Conservation (phyloP, 2,888 invertebrate species). For the Microctonus aethiopoides region DNA sequence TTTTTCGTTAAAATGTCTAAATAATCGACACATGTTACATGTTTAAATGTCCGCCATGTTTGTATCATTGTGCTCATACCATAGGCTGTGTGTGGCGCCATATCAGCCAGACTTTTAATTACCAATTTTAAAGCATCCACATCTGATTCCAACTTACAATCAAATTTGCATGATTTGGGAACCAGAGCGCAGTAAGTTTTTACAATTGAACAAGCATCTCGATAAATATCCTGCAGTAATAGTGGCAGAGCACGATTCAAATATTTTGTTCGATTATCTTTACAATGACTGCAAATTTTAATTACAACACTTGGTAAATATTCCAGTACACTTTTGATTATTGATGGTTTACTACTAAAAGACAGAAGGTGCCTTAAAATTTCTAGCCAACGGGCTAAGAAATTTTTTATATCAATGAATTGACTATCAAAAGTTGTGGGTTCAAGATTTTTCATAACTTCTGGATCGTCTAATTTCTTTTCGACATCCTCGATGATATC, state of each 20-base stretch:
- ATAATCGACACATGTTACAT: constrained; percentile 47
- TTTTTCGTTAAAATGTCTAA: constrained; percentile 13
- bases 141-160: background rate
- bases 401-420: constrained; percentile 39
- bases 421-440: constrained; percentile 20
- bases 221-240: constrained; percentile 24
- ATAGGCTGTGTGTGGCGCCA: constrained; percentile 50
- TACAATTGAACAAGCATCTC: background rate
- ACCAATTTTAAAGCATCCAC: constrained; percentile 40
- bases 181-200: constrained; percentile 13
- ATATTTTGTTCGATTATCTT: constrained; percentile 48
- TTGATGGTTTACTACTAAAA: constrained; percentile 30
- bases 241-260: constrained; percentile 4
- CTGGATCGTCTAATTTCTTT: constrained; percentile 17
- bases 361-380: constrained; percentile 49
- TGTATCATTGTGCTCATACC: constrained; percentile 56
- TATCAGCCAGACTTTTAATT: constrained; percentile 50
- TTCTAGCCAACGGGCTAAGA: constrained; percentile 54
- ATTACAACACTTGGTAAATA: constrained; percentile 48
- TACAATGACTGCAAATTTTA: constrained; percentile 53
- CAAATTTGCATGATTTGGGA: background rate
- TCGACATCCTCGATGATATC: constrained; percentile 38
- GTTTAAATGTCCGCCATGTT: constrained; percentile 57
- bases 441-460: background rate
- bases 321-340: constrained; percentile 45